Conservation (phyloP, 2,113 vertebrate species). For the Actenoides hombroni region DNA sequence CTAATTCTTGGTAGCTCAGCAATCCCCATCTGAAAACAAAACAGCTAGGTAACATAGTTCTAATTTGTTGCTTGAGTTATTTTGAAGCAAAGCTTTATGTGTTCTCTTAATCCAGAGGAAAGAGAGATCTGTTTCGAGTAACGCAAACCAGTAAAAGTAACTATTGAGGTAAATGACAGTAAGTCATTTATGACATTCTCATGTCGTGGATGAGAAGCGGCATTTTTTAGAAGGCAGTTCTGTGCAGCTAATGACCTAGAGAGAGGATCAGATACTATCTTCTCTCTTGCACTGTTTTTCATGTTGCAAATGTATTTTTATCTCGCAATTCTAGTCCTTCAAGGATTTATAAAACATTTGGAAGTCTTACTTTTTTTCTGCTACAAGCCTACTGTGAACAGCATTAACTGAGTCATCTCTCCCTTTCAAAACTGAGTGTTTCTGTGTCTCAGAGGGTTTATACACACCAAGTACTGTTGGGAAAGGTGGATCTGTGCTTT, state of each 20-base stretch:
- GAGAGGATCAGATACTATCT: accelerated
- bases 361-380: not conserved
- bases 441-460: not conserved
- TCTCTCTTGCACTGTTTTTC: not conserved
- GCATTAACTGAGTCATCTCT: not conserved
- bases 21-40: not conserved
- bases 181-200: not conserved
- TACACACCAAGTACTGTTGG: not conserved
- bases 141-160: not conserved
- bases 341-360: not conserved
- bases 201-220: not conserved
- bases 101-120: not conserved
- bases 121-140: not conserved
- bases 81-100: not conserved
- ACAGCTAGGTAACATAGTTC: not conserved
- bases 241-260: not conserved
- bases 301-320: not conserved
- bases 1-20: not conserved
- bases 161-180: not conserved
- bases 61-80: not conserved
- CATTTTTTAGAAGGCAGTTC: not conserved
- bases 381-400: not conserved
- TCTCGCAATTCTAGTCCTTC: not conserved
- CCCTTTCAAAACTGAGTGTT: not conserved
- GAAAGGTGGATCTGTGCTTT: not conserved